Percentiles rank a stretch among this genome's conserved stretches.
These are phyloP conservation scores for Phocoena sinus DNA, from an alignment of 2,113 vertebrate species.

Conservation along the genomic window DNA sequence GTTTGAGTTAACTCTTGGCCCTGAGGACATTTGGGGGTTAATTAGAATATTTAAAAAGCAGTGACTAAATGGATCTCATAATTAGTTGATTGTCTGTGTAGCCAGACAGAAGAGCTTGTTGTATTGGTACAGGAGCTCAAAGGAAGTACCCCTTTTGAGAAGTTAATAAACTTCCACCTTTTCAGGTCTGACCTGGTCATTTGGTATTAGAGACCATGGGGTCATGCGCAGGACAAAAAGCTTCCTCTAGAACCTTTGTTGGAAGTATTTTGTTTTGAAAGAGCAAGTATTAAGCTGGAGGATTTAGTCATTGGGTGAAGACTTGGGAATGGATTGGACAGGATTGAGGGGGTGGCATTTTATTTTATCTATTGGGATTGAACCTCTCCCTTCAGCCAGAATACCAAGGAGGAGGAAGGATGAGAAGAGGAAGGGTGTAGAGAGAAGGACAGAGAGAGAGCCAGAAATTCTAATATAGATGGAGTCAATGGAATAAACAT, in stretches of 20 bases:
- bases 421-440: background rate
- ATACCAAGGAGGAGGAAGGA: slow-evolving; percentile 21
- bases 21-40: slow-evolving; percentile 50
- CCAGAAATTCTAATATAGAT: background rate
- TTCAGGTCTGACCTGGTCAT: slow-evolving; percentile 56
- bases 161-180: slow-evolving; percentile 51
- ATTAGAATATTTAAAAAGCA: slow-evolving; percentile 70
- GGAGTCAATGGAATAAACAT: background rate
- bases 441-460: slow-evolving; percentile 19
- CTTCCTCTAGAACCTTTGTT: slow-evolving; percentile 63
- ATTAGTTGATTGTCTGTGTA: slow-evolving; percentile 60
- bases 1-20: slow-evolving; percentile 74
- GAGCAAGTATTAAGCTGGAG: slow-evolving; percentile 50
- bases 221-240: slow-evolving; percentile 51
- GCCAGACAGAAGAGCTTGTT: slow-evolving; percentile 40
- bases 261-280: slow-evolving; percentile 64
- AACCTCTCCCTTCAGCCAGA: background rate
- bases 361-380: slow-evolving; percentile 37
- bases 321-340: slow-evolving; percentile 26
- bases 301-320: slow-evolving; percentile 44
- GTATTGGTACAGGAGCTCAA: slow-evolving; percentile 57
- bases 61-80: slow-evolving; percentile 72
- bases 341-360: slow-evolving; percentile 44
- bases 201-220: slow-evolving; percentile 31
- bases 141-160: slow-evolving; percentile 50